Conservation (phyloP, 1,140 invertebrate genomes). For the Ptiloglossa arizonensis region DNA sequence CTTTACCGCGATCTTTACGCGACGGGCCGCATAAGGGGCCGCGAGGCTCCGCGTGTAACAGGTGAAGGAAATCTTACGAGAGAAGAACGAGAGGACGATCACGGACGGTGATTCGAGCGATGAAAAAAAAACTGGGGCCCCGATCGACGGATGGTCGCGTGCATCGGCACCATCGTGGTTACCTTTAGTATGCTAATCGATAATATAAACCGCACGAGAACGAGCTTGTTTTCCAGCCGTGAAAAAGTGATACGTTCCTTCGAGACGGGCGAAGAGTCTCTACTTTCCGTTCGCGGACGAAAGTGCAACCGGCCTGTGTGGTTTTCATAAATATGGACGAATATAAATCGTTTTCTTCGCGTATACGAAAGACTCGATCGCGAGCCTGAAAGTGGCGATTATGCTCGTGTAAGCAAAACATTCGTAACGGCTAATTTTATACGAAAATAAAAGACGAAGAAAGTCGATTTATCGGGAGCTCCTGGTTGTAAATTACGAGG, state of each 20-base stretch:
- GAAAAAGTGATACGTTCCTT: neutral
- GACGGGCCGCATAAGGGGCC: conserved; percentile 39
- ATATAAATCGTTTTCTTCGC: conserved; percentile 7
- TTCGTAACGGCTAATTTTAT: no score
- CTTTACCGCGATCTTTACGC: conserved; percentile 32
- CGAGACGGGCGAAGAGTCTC: neutral
- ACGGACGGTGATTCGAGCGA: conserved; percentile 26
- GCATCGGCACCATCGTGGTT: conserved; percentile 2
- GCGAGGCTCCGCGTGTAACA: conserved; percentile 5
- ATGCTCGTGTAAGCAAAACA: no score
- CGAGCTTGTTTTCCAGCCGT: conserved; percentile 2
- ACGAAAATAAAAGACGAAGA: no score
- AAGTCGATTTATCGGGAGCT: no score
- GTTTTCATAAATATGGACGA: neutral
- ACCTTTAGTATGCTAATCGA: conserved; percentile 49
- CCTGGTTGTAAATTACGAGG: no score
- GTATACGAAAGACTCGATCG: neutral
- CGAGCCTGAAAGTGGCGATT: no score
- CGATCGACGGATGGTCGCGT: conserved; percentile 34
- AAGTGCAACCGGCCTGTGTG: conserved; percentile 1
- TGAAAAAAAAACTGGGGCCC: conserved; percentile 19
- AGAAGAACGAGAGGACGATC: neutral
- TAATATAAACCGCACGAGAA: conserved; percentile 54
- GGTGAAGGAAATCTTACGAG: conserved; percentile 47
- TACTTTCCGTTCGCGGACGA: conserved; percentile 11